Evolutionary conservation across 2,113 vertebrate genomes (phyloP).

Genomic region (Bos javanicus): DNA sequence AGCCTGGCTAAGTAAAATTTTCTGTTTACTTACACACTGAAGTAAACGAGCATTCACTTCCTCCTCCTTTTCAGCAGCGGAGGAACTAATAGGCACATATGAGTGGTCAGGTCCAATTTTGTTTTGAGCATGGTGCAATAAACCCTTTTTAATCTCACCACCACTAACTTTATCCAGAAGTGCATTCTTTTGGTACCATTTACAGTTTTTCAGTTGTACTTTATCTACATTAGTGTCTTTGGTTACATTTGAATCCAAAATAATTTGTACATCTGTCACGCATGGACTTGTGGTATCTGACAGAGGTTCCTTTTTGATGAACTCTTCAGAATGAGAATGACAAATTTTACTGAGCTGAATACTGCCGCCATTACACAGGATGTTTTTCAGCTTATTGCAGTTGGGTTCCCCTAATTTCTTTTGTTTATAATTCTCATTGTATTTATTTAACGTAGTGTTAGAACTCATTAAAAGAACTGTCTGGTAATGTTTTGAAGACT

Average conservation of each 20-base stretch:
- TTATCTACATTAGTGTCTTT: constrained; percentile 73
- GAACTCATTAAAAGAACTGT: constrained; percentile 81
- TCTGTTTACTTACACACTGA: constrained; percentile 84
- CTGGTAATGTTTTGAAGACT: constrained; percentile 81
- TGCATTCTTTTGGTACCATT: constrained; percentile 77
- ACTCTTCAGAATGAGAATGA: constrained; percentile 78
- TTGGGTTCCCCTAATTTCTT: constrained; percentile 67
- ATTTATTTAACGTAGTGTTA: constrained; percentile 79
- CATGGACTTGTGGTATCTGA: constrained; percentile 62
- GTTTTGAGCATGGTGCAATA: constrained; percentile 71
- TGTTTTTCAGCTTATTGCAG: constrained; percentile 79
- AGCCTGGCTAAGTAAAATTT: constrained; percentile 81
- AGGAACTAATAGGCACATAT: constrained; percentile 64
- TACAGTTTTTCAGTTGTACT: constrained; percentile 73
- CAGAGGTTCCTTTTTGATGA: constrained; percentile 78
- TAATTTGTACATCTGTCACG: constrained; percentile 71
- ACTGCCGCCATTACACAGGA: constrained; percentile 76
- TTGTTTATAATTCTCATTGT: constrained; percentile 77
- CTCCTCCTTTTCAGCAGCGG: constrained; percentile 71
- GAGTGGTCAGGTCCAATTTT: constrained; percentile 67
- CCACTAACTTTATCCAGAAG: constrained; percentile 76
- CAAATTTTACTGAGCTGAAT: constrained; percentile 76
- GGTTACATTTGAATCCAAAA: constrained; percentile 70
- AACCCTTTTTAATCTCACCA: constrained; percentile 73
- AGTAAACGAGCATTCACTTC: constrained; percentile 79